Percentiles rank a stretch among this genome's conserved stretches.
phyloP scores from a whole-genome alignment of 1,140 invertebrate species.

The Formica exsecta region DNA sequence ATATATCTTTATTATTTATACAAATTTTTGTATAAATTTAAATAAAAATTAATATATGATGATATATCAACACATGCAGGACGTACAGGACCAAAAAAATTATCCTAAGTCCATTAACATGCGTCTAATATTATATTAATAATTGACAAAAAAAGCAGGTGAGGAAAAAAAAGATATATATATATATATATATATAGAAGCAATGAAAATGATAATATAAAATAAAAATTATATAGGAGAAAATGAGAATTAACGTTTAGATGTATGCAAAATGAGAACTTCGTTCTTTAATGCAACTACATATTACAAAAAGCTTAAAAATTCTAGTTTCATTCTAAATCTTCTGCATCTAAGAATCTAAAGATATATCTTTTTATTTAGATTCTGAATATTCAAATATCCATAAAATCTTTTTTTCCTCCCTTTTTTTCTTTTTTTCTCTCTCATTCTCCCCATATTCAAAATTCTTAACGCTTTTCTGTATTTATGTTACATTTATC shows the following conservation, averaged over 20 bases:
- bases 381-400: slow-evolving; percentile 16
- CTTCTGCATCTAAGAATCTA: neutral
- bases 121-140: neutral
- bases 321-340: neutral
- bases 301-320: neutral
- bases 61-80: neutral
- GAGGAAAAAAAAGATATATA: too few relatives aligned
- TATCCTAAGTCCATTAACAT: slow-evolving; percentile 39
- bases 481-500: neutral
- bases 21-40: neutral
- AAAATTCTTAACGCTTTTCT: neutral
- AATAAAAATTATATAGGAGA: neutral
- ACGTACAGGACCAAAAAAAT: slow-evolving; percentile 60
- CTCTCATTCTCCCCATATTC: neutral
- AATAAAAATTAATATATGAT: slow-evolving; percentile 2
- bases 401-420: neutral
- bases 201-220: neutral
- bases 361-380: neutral
- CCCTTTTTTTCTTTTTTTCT: too few relatives aligned
- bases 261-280: neutral
- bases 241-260: neutral
- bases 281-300: slow-evolving; percentile 19
- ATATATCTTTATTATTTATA: slow-evolving; percentile 18
- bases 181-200: neutral
- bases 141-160: neutral